Base-by-base conservation (phyloP, 92 coral and sea anemone genomes). In the Actinernus sp. region DNA sequence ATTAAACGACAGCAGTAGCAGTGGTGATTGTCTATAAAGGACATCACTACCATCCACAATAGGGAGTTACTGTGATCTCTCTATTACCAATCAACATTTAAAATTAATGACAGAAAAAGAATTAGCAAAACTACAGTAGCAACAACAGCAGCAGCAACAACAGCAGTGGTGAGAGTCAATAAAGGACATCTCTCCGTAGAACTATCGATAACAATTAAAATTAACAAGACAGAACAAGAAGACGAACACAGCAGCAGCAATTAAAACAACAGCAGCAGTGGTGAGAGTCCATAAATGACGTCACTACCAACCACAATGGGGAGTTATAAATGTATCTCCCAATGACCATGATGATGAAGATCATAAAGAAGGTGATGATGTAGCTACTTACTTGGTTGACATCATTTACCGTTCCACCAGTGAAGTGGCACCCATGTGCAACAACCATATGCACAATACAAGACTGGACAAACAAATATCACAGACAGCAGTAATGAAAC, bases 291-390 rank as follows among this genome's bases (percentile, higher is more conserved):
- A 14, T 45, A 49, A n/a, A n/a, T n/a, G n/a, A n/a, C n/a, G n/a
- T n/a, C n/a, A n/a, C n/a, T n/a, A n/a, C n/a, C n/a, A n/a, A n/a
- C n/a, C n/a, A n/a, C n/a, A n/a, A n/a, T n/a, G n/a, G n/a, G n/a
- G n/a, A n/a, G n/a, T n/a, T n/a, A n/a, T n/a, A n/a, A n/a, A n/a
- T n/a, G n/a, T n/a, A n/a, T n/a, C n/a, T n/a, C n/a, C n/a, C n/a
- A n/a, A n/a, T n/a, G 30, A 59, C n/a, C 18, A 19, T 39, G 34
- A 60, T 58, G 52, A 60, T 23, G 52, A 60, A 37, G 66, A 60
- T 21, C 49, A 60, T 1, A 50, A 60, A 11, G 57, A 67, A 17
- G 16, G 5, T 19, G 21, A 45, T 25, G 2, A 27, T 9, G 31
- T 23, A 53, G 31, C 36, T 5, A 27, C 59, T 26, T 10, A 9